Percentiles rank a stretch among this genome's conserved stretches.
phyloP scores from a whole-genome alignment of 2,797 vertebrate genomes.

The Anguilla anguilla region DNA sequence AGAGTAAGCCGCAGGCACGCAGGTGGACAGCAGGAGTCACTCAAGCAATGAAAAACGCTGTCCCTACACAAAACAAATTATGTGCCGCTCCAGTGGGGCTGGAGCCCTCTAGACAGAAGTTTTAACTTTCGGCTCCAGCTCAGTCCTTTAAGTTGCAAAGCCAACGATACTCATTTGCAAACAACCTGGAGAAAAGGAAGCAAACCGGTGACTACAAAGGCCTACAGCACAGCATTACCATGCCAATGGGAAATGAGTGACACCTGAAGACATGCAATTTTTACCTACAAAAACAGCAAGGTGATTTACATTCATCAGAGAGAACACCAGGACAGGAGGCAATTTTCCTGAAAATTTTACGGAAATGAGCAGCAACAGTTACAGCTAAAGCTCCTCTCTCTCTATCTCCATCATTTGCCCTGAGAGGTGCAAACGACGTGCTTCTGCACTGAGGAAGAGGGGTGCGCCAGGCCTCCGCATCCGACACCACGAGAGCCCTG shows the following conservation, averaged over 20 bases:
- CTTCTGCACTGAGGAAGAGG: neutral
- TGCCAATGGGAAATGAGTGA: neutral
- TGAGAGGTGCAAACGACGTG: neutral
- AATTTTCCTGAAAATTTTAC: neutral
- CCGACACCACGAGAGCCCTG: conserved; percentile 1
- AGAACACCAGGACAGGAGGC: neutral
- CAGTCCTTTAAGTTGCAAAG: neutral
- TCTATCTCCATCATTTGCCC: neutral
- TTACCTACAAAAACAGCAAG: neutral
- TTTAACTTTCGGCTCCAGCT: neutral
- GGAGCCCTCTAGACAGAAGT: neutral
- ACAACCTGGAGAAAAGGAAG: neutral
- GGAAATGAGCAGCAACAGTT: neutral
- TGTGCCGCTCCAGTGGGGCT: too few species aligned
- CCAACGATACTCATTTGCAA: neutral
- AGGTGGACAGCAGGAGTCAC: too few species aligned
- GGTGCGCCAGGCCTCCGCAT: neutral
- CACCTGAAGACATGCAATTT: neutral
- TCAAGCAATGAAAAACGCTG: neutral
- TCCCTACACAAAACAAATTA: too few species aligned
- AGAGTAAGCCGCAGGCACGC: too few species aligned
- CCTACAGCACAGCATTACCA: neutral
- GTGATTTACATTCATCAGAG: neutral
- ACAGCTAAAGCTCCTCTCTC: neutral
- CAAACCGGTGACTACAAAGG: neutral